These are phyloP conservation scores for Phymatocera aterrima DNA, from an alignment of 2,888 invertebrate genomes.

Conservation along the genomic window DNA sequence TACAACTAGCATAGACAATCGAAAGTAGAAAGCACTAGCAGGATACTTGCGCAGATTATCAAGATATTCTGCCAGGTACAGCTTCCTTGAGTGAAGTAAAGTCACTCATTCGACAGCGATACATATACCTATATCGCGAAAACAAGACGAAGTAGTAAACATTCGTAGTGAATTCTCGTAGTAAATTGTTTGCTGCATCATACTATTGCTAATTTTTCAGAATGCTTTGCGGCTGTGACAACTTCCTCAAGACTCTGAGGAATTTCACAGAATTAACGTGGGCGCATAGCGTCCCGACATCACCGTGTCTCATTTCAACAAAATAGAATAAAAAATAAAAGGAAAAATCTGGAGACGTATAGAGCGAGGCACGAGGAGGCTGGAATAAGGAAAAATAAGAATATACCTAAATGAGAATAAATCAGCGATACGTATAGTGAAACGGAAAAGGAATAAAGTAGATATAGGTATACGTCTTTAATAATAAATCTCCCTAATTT, in stretches of 20 bases:
- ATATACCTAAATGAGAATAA: constrained; percentile 20
- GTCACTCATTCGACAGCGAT: neutral
- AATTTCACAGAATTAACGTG: constrained; percentile 2
- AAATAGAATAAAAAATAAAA: constrained; percentile 19
- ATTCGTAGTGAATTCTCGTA: too few species aligned
- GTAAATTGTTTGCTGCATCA: neutral
- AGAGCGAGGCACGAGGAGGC: neutral
- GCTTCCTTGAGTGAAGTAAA: too few species aligned
- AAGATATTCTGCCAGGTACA: too few species aligned
- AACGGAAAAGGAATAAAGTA: constrained; percentile 40
- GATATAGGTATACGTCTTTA: too few species aligned
- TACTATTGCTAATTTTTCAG: neutral
- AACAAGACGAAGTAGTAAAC: too few species aligned
- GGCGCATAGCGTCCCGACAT: neutral
- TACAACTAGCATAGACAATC: neutral
- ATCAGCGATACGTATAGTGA: constrained; percentile 5
- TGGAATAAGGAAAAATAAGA: neutral
- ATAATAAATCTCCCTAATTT: constrained; percentile 67
- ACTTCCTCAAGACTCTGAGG: constrained; percentile 42
- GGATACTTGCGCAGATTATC: too few species aligned
- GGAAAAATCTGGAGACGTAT: constrained; percentile 38
- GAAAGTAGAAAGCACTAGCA: neutral
- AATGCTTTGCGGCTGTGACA: constrained; percentile 5
- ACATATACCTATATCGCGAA: too few species aligned
- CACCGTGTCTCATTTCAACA: neutral